Evolutionary conservation across 2,888 invertebrate genomes (phyloP), one percentile per base, ranked within the genome.

Genomic region (Lutraria lutraria): DNA sequence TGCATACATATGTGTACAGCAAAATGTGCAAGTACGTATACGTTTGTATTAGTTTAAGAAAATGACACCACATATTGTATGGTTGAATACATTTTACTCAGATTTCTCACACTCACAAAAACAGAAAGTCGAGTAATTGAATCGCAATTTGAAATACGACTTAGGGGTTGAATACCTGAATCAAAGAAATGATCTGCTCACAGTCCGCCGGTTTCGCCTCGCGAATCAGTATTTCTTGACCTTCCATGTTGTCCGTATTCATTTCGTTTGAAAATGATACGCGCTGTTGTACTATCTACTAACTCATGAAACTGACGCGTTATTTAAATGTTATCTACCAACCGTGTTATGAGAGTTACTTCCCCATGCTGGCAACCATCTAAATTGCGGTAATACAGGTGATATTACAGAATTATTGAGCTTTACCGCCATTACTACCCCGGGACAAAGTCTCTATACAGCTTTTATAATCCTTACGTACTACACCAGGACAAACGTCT

Each of bases 171-270:
- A 53, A 60, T 86, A 86, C 94, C 87, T 88, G 89, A 79, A 94
- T 93, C 1, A 94, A 84, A 19, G 83, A 83, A 82, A 92, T 82
- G 68, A 94, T 92, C 76, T 90, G 87, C 31, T 93, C 91, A 80
- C 93, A 94, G 63, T 94, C 94, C 13, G 88, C 85, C 13, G 81
- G 60, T 68, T 43, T 90, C 34, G 93, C 93, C 19, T 89, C 86
- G 29, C 94, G 89, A 12, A 93, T 88, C 16, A 43, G 76, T 21
- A 88, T 79, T 13, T 63, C 79, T 15, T 54, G 52, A 31, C 60
- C 83, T 43, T 19, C 76, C 53, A 76, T 83, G 25, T 83, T 60
- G 68, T 19, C 21, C 19, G 56, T 29, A 56, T 10, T 82, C 63
- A 68, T 83, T 19, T 3, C 31, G 34, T 60, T 43, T 25, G 63